Base-by-base conservation (phyloP, 2,113 vertebrate species). In the Narcine bancroftii region DNA sequence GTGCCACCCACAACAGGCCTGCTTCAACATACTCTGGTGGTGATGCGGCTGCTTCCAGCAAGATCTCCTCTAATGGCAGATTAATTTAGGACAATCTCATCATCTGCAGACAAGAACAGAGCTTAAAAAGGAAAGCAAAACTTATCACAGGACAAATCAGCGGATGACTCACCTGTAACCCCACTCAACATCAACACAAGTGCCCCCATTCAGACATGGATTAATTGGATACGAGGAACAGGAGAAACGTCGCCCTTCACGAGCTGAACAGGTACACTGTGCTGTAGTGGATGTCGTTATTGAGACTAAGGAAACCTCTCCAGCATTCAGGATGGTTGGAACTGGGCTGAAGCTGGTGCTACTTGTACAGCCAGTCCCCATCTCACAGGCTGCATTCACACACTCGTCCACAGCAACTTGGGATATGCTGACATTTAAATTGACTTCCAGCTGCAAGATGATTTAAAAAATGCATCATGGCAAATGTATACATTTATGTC, bases 171-270 rank as follows among this genome's bases (percentile, higher is more conserved):
- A 98, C 97, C 97, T 97, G 95, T 97, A 97, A 92, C 97, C 97
- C 85, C 97, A 94, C 0, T 96, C 96, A 0, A 96, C 95, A 63
- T 98, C 96, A 92, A 94, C 60, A 65, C 97, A 98, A 0, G 95
- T 95, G 92, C 97, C 97, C 42, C 96, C 96, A 1, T 98, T 97
- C 92, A 97, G 95, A 79, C 97, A 98, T 45, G 97, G 97, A 94
- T 94, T 96, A 77, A 56, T 72, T 60, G 94, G 92, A 93, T 98
- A 97, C 0, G 96, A 95, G 83, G 97, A 96, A 93, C 97, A 98
- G 93, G 96, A 93, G 72, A 95, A 94, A 93, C 95, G 96, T 75
- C 93, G 39, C 1, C 73, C 94, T 92, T 97, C 96, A 17, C 97
- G 94, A 83, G 95, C 97, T 3, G 94, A 92, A 92, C 97, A 98